Evolutionary conservation across 2,797 vertebrate genomes (phyloP).

Genomic region (Anguilla obscura): DNA sequence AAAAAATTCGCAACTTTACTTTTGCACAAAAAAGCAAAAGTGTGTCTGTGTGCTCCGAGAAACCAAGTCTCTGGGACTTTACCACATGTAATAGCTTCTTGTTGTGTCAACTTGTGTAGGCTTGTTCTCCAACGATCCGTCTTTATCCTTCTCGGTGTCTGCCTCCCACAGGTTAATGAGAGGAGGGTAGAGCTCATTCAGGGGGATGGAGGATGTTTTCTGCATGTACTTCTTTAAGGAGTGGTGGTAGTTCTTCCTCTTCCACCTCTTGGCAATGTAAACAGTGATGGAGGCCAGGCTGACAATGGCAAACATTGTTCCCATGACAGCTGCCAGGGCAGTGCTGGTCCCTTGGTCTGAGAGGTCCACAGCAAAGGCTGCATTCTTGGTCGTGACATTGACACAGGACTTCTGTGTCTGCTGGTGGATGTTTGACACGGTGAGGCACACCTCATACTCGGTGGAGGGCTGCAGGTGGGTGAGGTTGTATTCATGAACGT

Average conservation of each 20-base stretch:
- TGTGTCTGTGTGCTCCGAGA: slow-evolving; percentile 66
- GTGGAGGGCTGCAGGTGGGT: slow-evolving; percentile 93
- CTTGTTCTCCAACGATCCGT: slow-evolving; percentile 85
- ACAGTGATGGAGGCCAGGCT: slow-evolving; percentile 83
- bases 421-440: slow-evolving; percentile 88
- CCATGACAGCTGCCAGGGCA: slow-evolving; percentile 89
- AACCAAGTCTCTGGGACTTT: slow-evolving; percentile 63
- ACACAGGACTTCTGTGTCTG: slow-evolving; percentile 91
- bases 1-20: slow-evolving; percentile 75
- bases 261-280: slow-evolving; percentile 89
- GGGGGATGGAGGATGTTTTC: slow-evolving; percentile 95
- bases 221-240: slow-evolving; percentile 99
- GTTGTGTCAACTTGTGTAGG: slow-evolving; percentile 94
- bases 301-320: slow-evolving; percentile 87
- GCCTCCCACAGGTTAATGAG: slow-evolving; percentile 98
- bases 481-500: slow-evolving; percentile 95
- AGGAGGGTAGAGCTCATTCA: slow-evolving; percentile 95
- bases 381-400: slow-evolving; percentile 90
- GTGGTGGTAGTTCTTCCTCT: slow-evolving; percentile 96
- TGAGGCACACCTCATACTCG: slow-evolving; percentile 94
- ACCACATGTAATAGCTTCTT: slow-evolving; percentile 99
- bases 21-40: slow-evolving; percentile 83
- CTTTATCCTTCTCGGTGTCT: slow-evolving; percentile 95
- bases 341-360: slow-evolving; percentile 88
- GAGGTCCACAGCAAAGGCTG: slow-evolving; percentile 81